Evolutionary conservation across 2,113 vertebrate genomes (phyloP).

Genomic region (Coptodon bakossiorum): DNA sequence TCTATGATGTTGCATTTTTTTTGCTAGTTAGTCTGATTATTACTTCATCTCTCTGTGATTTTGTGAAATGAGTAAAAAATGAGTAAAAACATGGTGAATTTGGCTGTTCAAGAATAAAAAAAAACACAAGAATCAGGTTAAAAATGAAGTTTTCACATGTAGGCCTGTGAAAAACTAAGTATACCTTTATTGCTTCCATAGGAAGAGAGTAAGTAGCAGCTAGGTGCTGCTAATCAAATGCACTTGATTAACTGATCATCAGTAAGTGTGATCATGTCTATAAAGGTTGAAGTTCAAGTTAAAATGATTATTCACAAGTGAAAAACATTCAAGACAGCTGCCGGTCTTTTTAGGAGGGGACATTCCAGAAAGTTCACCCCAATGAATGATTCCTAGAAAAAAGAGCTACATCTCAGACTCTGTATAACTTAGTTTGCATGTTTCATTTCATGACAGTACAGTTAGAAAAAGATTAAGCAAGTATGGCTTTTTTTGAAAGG

Average conservation of each 20-base stretch:
- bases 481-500: not conserved
- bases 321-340: not conserved
- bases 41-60: accelerated
- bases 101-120: not conserved
- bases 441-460: not conserved
- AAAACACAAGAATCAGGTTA: not conserved
- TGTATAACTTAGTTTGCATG: not conserved
- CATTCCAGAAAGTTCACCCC: not conserved
- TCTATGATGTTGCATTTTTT: not conserved
- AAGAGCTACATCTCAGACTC: not conserved
- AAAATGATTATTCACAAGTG: not conserved
- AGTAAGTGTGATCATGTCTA: not conserved
- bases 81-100: not conserved
- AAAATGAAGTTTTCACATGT: not conserved
- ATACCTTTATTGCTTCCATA: not conserved
- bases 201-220: not conserved
- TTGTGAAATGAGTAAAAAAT: not conserved
- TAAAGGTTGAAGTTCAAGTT: not conserved
- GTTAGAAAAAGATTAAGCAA: not conserved
- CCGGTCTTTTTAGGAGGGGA: not conserved
- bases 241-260: not conserved
- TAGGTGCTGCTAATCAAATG: not conserved
- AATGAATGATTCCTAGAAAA: not conserved
- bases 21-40: not conserved
- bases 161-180: accelerated